These are phyloP conservation scores for Danaus chrysippus DNA, from an alignment of 2,888 invertebrate genomes.

Conservation along the genomic window DNA sequence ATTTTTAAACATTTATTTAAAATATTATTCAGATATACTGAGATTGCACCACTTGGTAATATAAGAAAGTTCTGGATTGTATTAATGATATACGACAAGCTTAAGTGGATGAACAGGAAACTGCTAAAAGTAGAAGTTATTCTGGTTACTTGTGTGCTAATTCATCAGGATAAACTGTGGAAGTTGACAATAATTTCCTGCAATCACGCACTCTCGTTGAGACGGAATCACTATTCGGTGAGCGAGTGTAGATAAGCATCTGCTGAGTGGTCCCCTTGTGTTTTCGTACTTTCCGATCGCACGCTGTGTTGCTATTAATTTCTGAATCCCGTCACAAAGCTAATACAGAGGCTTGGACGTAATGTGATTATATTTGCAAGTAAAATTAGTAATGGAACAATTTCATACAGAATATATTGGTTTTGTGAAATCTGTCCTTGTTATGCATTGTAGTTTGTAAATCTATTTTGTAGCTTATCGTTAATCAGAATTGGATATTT, in stretches of 20 bases:
- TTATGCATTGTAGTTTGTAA: conserved; percentile 14
- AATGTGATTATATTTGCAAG: conserved; percentile 77
- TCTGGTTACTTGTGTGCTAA: conserved; percentile 17
- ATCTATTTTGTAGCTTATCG: conserved; percentile 1
- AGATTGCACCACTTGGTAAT: neutral
- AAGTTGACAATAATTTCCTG: conserved; percentile 30
- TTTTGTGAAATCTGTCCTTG: conserved; percentile 37
- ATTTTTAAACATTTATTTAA: no score
- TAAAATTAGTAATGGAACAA: conserved; percentile 58
- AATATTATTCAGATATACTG: no score
- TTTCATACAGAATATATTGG: conserved; percentile 37
- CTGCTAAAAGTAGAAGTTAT: neutral
- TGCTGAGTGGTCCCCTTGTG: conserved; percentile 75
- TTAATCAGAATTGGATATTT: neutral
- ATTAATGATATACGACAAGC: neutral
- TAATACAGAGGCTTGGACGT: conserved; percentile 60
- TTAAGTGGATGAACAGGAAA: neutral
- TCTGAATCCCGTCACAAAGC: conserved; percentile 69
- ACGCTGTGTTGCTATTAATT: conserved; percentile 73
- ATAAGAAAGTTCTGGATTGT: neutral
- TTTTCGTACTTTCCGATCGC: conserved; percentile 54
- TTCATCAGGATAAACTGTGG: conserved; percentile 23
- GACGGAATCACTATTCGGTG: conserved; percentile 24
- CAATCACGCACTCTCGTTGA: conserved; percentile 29
- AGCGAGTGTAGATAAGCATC: conserved; percentile 73